Percentiles rank a stretch among this genome's conserved stretches.
These are phyloP conservation scores for Ciconia stormi DNA, from an alignment of 2,113 vertebrate species.

Conservation along the genomic window DNA sequence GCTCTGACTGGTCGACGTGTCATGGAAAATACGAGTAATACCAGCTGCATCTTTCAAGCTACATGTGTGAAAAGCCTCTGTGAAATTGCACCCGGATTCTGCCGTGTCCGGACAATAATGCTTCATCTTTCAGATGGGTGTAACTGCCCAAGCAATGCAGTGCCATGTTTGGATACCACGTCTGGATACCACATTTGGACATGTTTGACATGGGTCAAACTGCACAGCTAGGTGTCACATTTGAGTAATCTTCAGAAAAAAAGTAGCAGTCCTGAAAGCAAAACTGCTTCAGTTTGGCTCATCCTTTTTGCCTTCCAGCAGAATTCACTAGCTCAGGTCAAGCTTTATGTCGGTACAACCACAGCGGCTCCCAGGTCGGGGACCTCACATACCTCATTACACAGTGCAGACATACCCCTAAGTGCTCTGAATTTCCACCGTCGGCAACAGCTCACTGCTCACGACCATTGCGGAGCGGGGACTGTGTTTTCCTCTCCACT, in stretches of 20 bases:
- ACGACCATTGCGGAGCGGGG: background rate
- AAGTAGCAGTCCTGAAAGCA: background rate
- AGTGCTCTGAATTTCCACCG: background rate
- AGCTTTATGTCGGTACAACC: background rate
- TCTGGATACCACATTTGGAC: background rate
- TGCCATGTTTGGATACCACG: background rate
- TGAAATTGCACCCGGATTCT: background rate
- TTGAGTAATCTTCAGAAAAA: background rate
- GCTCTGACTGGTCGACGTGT: background rate
- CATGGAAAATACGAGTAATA: background rate
- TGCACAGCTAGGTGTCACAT: background rate
- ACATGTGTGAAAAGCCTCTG: background rate
- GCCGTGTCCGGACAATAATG: accelerated
- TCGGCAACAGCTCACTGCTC: background rate
- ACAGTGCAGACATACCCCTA: accelerated
- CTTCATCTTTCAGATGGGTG: background rate
- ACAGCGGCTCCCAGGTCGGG: background rate
- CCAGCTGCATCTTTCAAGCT: conserved; percentile 2
- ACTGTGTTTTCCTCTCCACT: background rate
- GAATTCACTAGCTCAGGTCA: background rate
- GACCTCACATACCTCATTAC: background rate
- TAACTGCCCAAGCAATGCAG: background rate
- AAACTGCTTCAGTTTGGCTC: background rate
- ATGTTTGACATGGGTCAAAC: background rate
- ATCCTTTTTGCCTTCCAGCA: background rate